A percentile compares a stretch with the other conserved stretches of the same genome.
phyloP scores from a whole-genome alignment of 2,797 vertebrate species.

The Falco columbarius region DNA sequence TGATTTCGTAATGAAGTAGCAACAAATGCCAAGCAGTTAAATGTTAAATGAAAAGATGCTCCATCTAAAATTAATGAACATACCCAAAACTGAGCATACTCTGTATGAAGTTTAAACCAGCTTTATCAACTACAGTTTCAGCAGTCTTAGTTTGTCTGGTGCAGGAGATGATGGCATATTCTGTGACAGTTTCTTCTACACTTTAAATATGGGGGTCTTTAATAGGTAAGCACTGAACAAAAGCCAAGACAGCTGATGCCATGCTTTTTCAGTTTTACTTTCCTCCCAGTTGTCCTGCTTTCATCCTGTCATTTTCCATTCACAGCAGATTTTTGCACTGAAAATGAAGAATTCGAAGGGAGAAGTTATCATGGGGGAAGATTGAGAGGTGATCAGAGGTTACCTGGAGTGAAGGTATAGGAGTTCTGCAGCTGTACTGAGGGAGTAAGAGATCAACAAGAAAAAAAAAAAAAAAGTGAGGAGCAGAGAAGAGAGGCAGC shows the following conservation, averaged over 20 bases:
- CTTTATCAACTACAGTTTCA: not conserved
- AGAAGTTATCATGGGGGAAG: not conserved
- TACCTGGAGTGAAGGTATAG: not conserved
- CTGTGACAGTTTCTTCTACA: not conserved
- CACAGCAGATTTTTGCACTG: not conserved
- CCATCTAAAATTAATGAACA: not conserved
- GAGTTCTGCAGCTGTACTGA: not conserved
- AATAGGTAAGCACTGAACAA: not conserved
- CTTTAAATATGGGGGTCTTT: not conserved
- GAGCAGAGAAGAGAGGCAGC: not conserved
- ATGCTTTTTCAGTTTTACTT: not conserved
- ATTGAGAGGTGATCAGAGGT: not conserved
- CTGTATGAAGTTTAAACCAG: not conserved
- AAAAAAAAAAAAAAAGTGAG: not conserved
- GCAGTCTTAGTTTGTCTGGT: not conserved
- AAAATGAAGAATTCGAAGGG: not conserved
- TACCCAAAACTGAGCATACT: not conserved
- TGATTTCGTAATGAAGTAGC: not conserved
- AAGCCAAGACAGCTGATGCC: not conserved
- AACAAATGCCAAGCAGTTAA: not conserved
- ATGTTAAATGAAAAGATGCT: not conserved
- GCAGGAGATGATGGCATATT: not conserved
- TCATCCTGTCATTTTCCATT: not conserved
- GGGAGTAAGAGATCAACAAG: not conserved
- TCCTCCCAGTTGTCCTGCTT: not conserved